Evolutionary conservation across 1,140 invertebrate species (phyloP), one percentile per base, ranked within the genome.

Genomic region (Drosophila punjabiensis): DNA sequence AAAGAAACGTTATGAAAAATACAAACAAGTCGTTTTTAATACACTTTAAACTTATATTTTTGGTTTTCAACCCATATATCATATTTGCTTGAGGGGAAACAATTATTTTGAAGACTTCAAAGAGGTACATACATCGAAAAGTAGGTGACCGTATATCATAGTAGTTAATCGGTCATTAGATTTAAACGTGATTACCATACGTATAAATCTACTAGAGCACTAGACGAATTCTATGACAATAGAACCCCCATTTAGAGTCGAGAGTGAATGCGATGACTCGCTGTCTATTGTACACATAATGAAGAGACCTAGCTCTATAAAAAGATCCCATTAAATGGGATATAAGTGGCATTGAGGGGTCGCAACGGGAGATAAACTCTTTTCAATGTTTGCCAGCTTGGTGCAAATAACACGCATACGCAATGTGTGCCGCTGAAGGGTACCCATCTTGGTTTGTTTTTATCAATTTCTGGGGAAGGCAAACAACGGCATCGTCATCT

Each of bases 331-430:
- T 47, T 71, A 39, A 52, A 61, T 66, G 43, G 28, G 10, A 77
- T 59, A 71, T 37, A 65, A 61, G 39, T 77, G 83, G 76, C 83
- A 88, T 80, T 87, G 71, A 79, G 60, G 66, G 70, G 32, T 76
- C 43, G 63, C 62, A 47, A 13, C 28, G 33, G 41, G 24, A 65
- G 63, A 76, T 82, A 82, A 87, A 59, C 56, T 78, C 75, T 70
- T 58, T 70, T 11, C 43, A 62, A 50, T 62, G 64, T 62, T 69
- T 69, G 64, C 64, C 33, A 43, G 35, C 14, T 16, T 24, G 37
- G 20, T 73, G 56, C 82, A 85, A 85, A 85, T 80, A 80, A 53
- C 86, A 84, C 84, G 85, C 78, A 87, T 82, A 85, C 82, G 82
- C 82, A 65, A 64, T 59, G 79, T 79, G 71, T 60, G 39, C 43